Evolutionary conservation across 2,888 invertebrate species (phyloP).

Genomic region (Cheilosia urbana): DNA sequence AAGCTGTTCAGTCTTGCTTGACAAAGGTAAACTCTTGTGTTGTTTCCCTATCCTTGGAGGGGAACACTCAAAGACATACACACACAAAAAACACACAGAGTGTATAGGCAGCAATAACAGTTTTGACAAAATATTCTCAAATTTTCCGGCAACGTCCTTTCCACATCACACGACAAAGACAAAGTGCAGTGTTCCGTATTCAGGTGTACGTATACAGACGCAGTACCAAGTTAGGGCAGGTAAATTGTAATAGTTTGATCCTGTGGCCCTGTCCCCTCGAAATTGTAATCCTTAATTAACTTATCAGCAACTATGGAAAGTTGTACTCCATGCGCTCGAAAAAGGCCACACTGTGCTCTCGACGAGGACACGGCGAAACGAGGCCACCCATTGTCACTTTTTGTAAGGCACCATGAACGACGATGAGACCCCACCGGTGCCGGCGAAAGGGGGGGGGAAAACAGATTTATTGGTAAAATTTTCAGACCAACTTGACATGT

Average conservation of each 20-base stretch:
- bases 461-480: slow-evolving; percentile 74
- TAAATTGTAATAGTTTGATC: slow-evolving; percentile 50
- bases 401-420: slow-evolving; percentile 7
- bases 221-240: slow-evolving; percentile 24
- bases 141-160: slow-evolving; percentile 67
- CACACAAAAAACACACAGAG: slow-evolving; percentile 19
- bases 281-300: slow-evolving; percentile 78
- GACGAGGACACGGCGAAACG: slow-evolving; percentile 31
- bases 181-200: slow-evolving; percentile 43
- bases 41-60: slow-evolving; percentile 13
- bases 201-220: too few relatives aligned
- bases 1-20: slow-evolving; percentile 74
- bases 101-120: slow-evolving; percentile 31
- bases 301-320: slow-evolving; percentile 76
- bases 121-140: slow-evolving; percentile 68
- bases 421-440: not conserved
- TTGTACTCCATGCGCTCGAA: slow-evolving; percentile 47
- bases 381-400: slow-evolving; percentile 49
- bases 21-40: slow-evolving; percentile 70
- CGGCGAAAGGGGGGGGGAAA: slow-evolving; percentile 41
- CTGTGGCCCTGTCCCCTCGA: slow-evolving; percentile 64
- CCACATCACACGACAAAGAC: slow-evolving; percentile 66
- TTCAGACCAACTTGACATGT: slow-evolving; percentile 58
- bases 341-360: slow-evolving; percentile 37
- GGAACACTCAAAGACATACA: slow-evolving; percentile 10